Base-by-base conservation (phyloP, 2,888 invertebrate species). In the Troides helena region DNA sequence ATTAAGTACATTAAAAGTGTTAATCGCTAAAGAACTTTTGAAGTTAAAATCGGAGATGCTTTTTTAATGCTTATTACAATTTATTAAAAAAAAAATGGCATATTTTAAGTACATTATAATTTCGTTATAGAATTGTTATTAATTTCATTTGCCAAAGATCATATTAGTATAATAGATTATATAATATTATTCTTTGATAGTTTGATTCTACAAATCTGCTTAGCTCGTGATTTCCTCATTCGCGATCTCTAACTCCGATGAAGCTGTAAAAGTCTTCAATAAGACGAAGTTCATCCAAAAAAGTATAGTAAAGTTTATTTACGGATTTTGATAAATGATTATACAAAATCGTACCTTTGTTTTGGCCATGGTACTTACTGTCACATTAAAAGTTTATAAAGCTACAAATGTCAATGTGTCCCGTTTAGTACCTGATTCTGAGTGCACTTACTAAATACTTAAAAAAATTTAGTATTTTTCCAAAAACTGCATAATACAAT, bases 361-460 rank as follows among this genome's bases (percentile, higher is more conserved):
- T 23, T 71, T 71, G 75, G 75, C 74, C 62, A 58, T 71, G 67
- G 72, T 75, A 75, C 75, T 75, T 75, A 74, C 66, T 67, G 65
- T 69, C 66, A 66, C 69, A 63, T 7, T 21, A 63, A 60, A 56
- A 64, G 62, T 70, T 30, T 12, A 62, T n/a, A 46, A 71, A 14
- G 21, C 39, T 21, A 65, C 39, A 60, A 61, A 61, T 30, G 25
- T 60, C 14, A 53, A 57, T 58, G 14, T 25, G 12, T 46, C 18
- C 8, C 30, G n/a, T 69, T 63, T 67, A n/a, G 66, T 73, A 71
- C 65, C 70, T 64, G 46, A 61, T 59, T 64, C 60, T 69, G 23
- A 64, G n/a, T 67, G 50, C 61, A 65, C 36, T 70, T 60, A 53
- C 23, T 46, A 39, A 50, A 65, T 58, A 56, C 39, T 30, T 63